phyloP scores from a whole-genome alignment of 2,888 invertebrate genomes.

The Cerastis leucographa region DNA sequence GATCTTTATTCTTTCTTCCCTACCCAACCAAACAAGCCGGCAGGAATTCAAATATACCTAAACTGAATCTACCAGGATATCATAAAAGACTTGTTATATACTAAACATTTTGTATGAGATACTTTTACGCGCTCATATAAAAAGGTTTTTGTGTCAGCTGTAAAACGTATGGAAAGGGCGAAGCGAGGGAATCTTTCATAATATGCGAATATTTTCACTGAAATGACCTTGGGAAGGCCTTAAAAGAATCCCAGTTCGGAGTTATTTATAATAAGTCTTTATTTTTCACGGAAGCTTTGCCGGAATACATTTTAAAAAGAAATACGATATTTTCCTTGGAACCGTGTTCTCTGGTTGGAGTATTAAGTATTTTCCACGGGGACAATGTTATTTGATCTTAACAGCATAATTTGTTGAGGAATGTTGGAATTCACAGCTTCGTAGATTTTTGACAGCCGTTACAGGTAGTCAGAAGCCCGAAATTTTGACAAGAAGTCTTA shows the following conservation, averaged over 20 bases:
- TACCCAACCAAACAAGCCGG: neutral
- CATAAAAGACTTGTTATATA: slow-evolving; percentile 44
- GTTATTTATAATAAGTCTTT: slow-evolving; percentile 51
- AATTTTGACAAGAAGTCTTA: neutral
- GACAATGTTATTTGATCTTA: neutral
- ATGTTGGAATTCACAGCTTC: neutral
- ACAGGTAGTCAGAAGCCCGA: neutral
- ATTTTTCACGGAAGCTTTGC: slow-evolving; percentile 12
- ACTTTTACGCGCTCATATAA: slow-evolving; percentile 55
- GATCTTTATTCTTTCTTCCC: neutral
- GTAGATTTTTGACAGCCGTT: neutral
- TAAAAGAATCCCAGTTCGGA: slow-evolving; percentile 19
- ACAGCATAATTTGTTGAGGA: neutral
- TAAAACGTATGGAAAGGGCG: slow-evolving; percentile 38
- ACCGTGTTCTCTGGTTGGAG: slow-evolving; percentile 6
- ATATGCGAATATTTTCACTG: slow-evolving; percentile 40
- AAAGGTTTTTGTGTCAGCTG: slow-evolving; percentile 56
- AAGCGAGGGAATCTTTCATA: slow-evolving; percentile 37
- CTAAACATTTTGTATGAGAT: slow-evolving; percentile 46
- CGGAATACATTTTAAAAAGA: slow-evolving; percentile 13
- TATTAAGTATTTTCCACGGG: neutral
- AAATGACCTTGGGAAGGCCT: slow-evolving; percentile 44
- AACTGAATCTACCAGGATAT: slow-evolving; percentile 31
- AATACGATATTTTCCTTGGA: slow-evolving; percentile 22
- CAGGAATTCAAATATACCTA: slow-evolving; percentile 27